Percentiles rank a stretch among this genome's conserved stretches.
Evolutionary conservation across 2,797 vertebrate genomes (phyloP).

Genomic region (Enteromius anoplus): DNA sequence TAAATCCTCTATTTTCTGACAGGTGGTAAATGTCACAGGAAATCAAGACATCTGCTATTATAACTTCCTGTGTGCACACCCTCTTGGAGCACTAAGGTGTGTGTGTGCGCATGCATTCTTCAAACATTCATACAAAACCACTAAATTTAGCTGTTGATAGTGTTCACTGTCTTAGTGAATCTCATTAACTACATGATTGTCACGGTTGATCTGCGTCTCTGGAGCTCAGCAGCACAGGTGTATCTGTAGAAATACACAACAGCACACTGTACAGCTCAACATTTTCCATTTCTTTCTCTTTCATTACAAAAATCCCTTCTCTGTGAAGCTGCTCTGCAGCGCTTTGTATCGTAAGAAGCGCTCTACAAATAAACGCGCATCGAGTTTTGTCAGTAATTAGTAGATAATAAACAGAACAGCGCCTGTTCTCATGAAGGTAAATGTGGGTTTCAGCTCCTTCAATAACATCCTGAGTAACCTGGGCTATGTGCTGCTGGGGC

Average conservation of each 20-base stretch:
- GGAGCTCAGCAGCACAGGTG: too few relatives aligned
- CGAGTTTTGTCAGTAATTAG: neutral
- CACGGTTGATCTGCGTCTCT: too few relatives aligned
- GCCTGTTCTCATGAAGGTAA: neutral
- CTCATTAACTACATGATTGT: neutral
- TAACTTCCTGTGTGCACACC: constrained; percentile 96
- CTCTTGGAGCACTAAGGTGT: constrained; percentile 87
- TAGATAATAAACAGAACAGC: neutral
- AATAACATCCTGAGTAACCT: constrained; percentile 99
- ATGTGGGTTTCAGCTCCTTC: constrained; percentile 81
- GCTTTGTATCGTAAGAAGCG: too few relatives aligned
- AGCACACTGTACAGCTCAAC: too few relatives aligned
- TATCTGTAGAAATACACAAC: too few relatives aligned
- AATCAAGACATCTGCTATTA: constrained; percentile 99
- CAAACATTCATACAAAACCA: neutral
- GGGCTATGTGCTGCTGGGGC: constrained; percentile 92
- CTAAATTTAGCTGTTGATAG: neutral
- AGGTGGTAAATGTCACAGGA: constrained; percentile 95
- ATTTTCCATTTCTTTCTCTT: too few relatives aligned
- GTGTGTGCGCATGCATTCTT: neutral
- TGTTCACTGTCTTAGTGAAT: neutral
- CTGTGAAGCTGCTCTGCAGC: too few relatives aligned
- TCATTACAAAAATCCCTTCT: too few relatives aligned
- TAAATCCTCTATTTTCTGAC: constrained; percentile 13
- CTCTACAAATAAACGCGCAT: too few relatives aligned